Conservation (phyloP, 2,113 vertebrate genomes). For the Odontophorus gujanensis region DNA sequence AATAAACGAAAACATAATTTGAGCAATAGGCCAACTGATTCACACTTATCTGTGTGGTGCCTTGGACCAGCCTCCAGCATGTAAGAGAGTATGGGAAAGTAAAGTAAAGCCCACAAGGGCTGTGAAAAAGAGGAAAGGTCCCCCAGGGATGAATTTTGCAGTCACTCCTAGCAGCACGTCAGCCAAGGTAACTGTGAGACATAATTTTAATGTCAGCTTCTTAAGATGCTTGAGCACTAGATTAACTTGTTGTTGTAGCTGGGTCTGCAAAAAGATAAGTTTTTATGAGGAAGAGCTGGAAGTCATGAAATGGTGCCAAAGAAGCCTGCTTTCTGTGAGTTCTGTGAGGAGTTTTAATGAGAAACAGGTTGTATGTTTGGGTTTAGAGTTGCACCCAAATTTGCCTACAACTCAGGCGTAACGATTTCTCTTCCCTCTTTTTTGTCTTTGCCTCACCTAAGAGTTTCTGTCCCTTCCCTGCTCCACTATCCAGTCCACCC, state of each 20-base stretch:
- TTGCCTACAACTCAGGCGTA: neutral
- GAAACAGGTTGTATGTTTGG: neutral
- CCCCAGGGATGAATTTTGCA: slow-evolving; percentile 29
- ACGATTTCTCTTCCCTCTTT: neutral
- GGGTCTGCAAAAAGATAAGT: slow-evolving; percentile 4
- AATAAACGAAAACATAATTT: slow-evolving; percentile 28
- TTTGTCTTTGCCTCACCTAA: neutral
- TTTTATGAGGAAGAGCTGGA: slow-evolving; percentile 9
- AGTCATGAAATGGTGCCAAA: neutral
- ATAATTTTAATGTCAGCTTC: slow-evolving; percentile 22
- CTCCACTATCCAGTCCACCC: neutral
- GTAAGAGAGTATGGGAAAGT: neutral
- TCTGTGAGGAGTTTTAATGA: neutral
- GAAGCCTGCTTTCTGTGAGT: neutral
- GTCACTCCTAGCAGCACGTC: neutral
- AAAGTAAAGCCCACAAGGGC: slow-evolving; percentile 42
- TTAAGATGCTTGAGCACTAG: slow-evolving; percentile 12
- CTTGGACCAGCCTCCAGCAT: slow-evolving; percentile 1
- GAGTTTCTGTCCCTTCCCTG: neutral
- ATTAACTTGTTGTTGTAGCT: slow-evolving; percentile 7
- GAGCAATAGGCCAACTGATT: slow-evolving; percentile 8
- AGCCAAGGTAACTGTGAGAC: slow-evolving; percentile 34
- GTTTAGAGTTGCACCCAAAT: neutral
- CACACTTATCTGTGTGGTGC: slow-evolving; percentile 9
- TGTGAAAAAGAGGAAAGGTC: slow-evolving; percentile 3